phyloP scores from a whole-genome alignment of 1,140 invertebrate species.

The Leptopilina boulardi region DNA sequence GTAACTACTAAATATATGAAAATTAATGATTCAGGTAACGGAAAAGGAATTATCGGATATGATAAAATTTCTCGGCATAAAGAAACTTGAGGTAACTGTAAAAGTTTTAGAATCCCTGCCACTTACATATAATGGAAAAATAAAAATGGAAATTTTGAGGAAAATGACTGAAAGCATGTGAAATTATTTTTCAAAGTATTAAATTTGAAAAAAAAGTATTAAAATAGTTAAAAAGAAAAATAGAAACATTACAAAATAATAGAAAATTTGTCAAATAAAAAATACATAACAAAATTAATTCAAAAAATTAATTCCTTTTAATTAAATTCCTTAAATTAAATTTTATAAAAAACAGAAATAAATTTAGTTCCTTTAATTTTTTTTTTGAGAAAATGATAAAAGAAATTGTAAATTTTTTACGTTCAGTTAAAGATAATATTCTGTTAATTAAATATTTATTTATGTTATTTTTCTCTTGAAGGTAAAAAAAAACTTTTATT shows the following conservation, averaged over 20 bases:
- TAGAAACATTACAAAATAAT: background rate
- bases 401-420: too few species aligned
- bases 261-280: too few species aligned
- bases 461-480: too few species aligned
- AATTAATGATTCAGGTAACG: too few species aligned
- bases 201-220: background rate
- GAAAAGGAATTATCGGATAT: background rate
- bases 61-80: background rate
- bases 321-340: background rate
- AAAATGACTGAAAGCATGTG: background rate
- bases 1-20: too few species aligned
- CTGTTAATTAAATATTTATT: too few species aligned
- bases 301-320: background rate
- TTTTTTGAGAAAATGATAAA: too few species aligned
- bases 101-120: constrained; percentile 1
- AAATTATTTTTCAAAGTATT: background rate
- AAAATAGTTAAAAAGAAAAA: background rate
- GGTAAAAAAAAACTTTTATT: too few species aligned
- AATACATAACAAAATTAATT: too few species aligned
- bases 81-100: background rate
- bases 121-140: constrained; percentile 1
- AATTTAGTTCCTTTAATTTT: too few species aligned
- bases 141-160: background rate
- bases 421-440: too few species aligned
- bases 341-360: too few species aligned